phyloP scores from a whole-genome alignment of 2,888 invertebrate species.

The Cheilosia scutellata region DNA sequence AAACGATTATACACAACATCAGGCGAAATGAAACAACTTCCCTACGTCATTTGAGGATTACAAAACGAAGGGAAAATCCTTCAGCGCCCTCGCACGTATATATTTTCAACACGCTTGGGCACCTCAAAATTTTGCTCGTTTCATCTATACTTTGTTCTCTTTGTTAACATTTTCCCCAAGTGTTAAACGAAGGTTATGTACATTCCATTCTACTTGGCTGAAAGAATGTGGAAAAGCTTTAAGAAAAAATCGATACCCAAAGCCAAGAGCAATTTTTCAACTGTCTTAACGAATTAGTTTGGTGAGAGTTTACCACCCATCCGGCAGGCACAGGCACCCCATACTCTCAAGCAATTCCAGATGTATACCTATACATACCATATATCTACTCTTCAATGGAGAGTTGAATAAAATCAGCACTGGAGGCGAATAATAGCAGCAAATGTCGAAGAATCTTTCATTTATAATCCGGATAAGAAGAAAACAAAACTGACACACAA shows the following conservation, averaged over 20 bases:
- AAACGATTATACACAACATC: not conserved
- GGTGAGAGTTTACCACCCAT: constrained; percentile 8
- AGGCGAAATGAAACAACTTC: constrained; percentile 23
- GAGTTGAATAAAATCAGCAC: not conserved
- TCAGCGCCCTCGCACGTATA: constrained; percentile 19
- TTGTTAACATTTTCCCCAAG: constrained; percentile 20
- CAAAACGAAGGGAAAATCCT: constrained; percentile 37
- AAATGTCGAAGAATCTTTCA: constrained; percentile 10
- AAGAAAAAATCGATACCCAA: constrained; percentile 39
- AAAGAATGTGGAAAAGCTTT: not conserved
- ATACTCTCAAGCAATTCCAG: not conserved
- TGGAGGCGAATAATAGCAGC: not conserved
- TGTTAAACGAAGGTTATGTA: constrained; percentile 31
- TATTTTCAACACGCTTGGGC: constrained; percentile 33
- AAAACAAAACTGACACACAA: constrained; percentile 7
- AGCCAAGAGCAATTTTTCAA: constrained; percentile 44
- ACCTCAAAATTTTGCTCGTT: constrained; percentile 17
- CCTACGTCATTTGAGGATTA: constrained; percentile 35
- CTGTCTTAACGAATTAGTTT: constrained; percentile 50
- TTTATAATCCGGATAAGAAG: constrained; percentile 16
- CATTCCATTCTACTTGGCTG: not conserved
- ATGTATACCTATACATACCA: not conserved
- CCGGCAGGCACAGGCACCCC: not conserved
- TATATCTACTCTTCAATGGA: no score
- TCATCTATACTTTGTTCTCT: constrained; percentile 9